Percentiles rank a stretch among this genome's conserved stretches.
Evolutionary conservation across 2,797 vertebrate species (phyloP).

Genomic region (Pseudomugil tenellus): DNA sequence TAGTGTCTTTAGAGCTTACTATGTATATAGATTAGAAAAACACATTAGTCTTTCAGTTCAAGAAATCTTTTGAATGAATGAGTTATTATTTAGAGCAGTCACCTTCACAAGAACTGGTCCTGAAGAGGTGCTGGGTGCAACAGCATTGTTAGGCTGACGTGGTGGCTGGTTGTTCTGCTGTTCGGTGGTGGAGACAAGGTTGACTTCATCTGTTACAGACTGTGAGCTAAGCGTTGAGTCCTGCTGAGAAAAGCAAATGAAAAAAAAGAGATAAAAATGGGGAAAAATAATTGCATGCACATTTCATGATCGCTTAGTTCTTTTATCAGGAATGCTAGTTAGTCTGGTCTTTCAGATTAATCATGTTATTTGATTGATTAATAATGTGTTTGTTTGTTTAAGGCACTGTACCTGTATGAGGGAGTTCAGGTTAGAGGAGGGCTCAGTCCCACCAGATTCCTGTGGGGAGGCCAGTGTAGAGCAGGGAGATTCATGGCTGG

Average conservation of each 20-base stretch:
- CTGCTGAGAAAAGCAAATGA: slow-evolving; percentile 81
- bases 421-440: slow-evolving; percentile 75
- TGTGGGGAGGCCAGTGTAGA: slow-evolving; percentile 83
- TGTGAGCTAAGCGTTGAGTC: slow-evolving; percentile 80
- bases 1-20: slow-evolving; percentile 32
- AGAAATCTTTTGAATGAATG: slow-evolving; percentile 3
- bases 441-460: slow-evolving; percentile 83
- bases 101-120: slow-evolving; percentile 91
- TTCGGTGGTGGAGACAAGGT: slow-evolving; percentile 76
- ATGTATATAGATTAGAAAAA: slow-evolving; percentile 17
- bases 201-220: slow-evolving; percentile 84
- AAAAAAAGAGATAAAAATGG: slow-evolving; percentile 43
- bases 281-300: no score
- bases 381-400: neutral
- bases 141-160: slow-evolving; percentile 58
- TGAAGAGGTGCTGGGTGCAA: slow-evolving; percentile 74
- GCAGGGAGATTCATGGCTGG: slow-evolving; percentile 88
- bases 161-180: slow-evolving; percentile 72
- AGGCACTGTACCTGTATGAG: slow-evolving; percentile 82
- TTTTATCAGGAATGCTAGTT: neutral
- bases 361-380: neutral
- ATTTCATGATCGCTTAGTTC: neutral
- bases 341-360: neutral
- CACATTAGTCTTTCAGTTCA: neutral
- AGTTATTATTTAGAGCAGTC: neutral